phyloP scores from a whole-genome alignment of 2,797 vertebrate species.

The Aselliscus stoliczkanus region DNA sequence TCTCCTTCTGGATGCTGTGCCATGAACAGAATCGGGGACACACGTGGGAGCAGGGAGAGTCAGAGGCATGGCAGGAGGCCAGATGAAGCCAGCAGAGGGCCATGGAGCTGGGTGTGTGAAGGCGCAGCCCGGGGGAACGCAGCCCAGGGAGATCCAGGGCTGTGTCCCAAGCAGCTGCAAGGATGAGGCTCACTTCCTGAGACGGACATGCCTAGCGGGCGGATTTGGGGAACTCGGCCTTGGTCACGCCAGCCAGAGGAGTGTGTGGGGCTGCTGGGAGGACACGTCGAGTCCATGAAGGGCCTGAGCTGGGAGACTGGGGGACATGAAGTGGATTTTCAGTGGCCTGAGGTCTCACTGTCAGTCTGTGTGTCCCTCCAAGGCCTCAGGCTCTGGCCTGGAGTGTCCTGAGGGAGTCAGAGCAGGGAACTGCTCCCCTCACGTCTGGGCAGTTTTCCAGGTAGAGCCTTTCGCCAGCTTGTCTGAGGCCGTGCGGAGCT shows the following conservation, averaged over 20 bases:
- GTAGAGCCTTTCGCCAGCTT: conserved; percentile 98
- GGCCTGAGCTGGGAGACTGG: background rate
- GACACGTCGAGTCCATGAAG: background rate
- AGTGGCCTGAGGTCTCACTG: accelerated
- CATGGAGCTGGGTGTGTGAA: background rate
- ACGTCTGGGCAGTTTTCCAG: conserved; percentile 73
- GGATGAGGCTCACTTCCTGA: background rate
- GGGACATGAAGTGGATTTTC: accelerated
- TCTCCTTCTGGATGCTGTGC: background rate
- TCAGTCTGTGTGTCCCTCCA: too few relatives aligned
- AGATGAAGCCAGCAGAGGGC: background rate
- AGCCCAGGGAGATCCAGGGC: too few relatives aligned
- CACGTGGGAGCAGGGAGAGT: background rate
- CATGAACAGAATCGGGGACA: background rate
- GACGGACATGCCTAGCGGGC: background rate
- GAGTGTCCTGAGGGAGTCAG: background rate
- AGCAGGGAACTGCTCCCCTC: background rate
- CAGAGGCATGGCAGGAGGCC: background rate
- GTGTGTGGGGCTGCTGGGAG: too few relatives aligned
- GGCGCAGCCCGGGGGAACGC: too few relatives aligned
- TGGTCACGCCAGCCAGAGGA: background rate
- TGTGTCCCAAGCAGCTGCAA: background rate
- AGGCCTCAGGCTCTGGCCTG: background rate
- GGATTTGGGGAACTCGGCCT: background rate
- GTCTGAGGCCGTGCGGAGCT: conserved; percentile 83